Base-by-base conservation (phyloP, 1,140 invertebrate species). In the silkworm (Bombyx mori) region DNA sequence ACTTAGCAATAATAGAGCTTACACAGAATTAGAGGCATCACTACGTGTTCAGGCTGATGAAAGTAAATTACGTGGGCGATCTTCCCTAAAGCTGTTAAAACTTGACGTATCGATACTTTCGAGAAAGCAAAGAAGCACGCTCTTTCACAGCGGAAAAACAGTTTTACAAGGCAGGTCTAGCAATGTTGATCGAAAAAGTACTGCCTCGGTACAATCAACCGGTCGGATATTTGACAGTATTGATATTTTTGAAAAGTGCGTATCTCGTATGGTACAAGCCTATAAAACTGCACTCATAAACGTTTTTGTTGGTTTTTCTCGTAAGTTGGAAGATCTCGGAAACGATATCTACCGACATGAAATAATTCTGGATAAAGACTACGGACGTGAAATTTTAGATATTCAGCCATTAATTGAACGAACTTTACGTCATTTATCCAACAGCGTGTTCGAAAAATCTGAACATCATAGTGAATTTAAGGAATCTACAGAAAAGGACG, bases 1-100 rank as follows among this genome's bases (percentile, higher is more conserved):
- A 52, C 50, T 82, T 8, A 82, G 76, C 61, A 86, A 86, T 59
- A 66, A 49, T 35, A 70, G 76, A 62, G 73, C 75, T 7, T 81
- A 77, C 57, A 52, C 62, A 12, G 70, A 81, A 54, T 60, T 83
- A 44, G 74, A 75, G 55, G 71, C 62, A 9, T 68, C 75, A 47
- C 63, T 86, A 52, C 68, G 66, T 12, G 56, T 61, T 26, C 75
- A 81, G 53, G 66, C 74, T 10, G 74, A 78, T 57, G 67, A 73
- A 63, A 63, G n/a, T 44, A 47, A 75, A 42, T 45, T 67, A 12
- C 58, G 60, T 54, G 63, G 67, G 1, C 66, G 69, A 53, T 77
- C 76, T 43, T 52, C 49, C 7, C 56, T 86, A 2, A 83, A 83
- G 63, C 71, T 81, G 54, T 56, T 75, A 8, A 73, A 68, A 50